Evolutionary conservation across 2,113 vertebrate species (phyloP).

Genomic region (Apodemus sylvaticus): DNA sequence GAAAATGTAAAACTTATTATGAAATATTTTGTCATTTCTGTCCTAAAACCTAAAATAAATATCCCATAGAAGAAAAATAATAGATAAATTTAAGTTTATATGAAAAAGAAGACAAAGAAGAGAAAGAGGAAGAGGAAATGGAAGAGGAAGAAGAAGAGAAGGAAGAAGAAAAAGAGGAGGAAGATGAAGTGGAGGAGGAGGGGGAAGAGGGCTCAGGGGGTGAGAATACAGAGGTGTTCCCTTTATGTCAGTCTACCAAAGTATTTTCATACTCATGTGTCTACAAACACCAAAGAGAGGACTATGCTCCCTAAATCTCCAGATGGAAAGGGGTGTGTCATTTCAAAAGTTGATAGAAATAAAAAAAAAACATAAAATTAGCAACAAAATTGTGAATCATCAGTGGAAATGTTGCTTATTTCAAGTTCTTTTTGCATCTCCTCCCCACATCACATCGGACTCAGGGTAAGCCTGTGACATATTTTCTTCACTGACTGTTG

Average conservation of each 20-base stretch:
- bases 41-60: not conserved
- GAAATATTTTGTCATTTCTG: not conserved
- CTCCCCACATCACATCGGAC: too few relatives aligned
- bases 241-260: not conserved
- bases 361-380: slow-evolving; percentile 10
- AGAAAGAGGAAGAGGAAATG: too few relatives aligned
- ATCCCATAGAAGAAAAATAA: not conserved
- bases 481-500: not conserved
- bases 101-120: not conserved
- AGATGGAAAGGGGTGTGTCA: not conserved
- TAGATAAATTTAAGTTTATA: not conserved
- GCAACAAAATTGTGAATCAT: not conserved
- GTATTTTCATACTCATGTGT: not conserved
- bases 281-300: not conserved
- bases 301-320: not conserved
- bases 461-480: not conserved
- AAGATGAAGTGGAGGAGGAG: not conserved
- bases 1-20: not conserved
- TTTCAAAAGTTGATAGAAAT: not conserved
- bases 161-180: not conserved
- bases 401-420: not conserved
- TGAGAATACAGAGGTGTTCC: not conserved
- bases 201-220: not conserved
- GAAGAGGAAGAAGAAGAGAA: too few relatives aligned
- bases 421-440: not conserved